These are phyloP conservation scores for Drosophila nigritarsus DNA, from an alignment of 2,888 invertebrate species.

Conservation along the genomic window DNA sequence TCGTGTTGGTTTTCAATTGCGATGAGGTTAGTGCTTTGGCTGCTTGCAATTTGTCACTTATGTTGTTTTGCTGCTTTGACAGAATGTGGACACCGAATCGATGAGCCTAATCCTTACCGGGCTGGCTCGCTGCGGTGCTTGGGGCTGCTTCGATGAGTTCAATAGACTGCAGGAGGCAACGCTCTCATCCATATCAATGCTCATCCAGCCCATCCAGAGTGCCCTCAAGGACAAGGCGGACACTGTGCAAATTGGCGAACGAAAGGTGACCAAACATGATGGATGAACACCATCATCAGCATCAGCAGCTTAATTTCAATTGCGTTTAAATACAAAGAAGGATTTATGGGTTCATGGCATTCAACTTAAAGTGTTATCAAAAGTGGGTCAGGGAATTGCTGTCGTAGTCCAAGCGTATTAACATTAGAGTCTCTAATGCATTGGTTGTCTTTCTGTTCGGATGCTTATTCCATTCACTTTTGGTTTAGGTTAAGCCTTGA, in stretches of 20 bases:
- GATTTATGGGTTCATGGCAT: neutral
- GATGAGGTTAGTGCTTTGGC: slow-evolving; percentile 90
- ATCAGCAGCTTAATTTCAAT: neutral
- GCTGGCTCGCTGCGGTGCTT: slow-evolving; percentile 96
- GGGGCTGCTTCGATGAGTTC: slow-evolving; percentile 99
- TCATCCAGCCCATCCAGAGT: slow-evolving; percentile 95
- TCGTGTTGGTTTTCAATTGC: slow-evolving; percentile 98
- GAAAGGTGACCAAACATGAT: slow-evolving; percentile 84
- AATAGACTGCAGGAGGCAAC: slow-evolving; percentile 98
- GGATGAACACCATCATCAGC: slow-evolving; percentile 21
- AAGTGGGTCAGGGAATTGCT: neutral
- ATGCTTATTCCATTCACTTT: neutral
- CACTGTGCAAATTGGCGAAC: slow-evolving; percentile 86
- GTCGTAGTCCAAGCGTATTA: neutral
- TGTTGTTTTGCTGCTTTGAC: slow-evolving; percentile 48
- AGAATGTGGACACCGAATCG: slow-evolving; percentile 97
- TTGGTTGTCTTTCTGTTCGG: neutral
- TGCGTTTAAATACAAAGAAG: neutral
- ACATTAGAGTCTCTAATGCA: neutral
- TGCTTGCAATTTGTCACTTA: slow-evolving; percentile 60
- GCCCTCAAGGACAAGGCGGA: slow-evolving; percentile 89
- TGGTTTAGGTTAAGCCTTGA: neutral
- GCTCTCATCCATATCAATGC: slow-evolving; percentile 96
- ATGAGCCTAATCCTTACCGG: slow-evolving; percentile 98
- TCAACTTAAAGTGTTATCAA: neutral